A percentile compares a stretch with the other conserved stretches of the same genome.
Evolutionary conservation across 2,888 invertebrate genomes (phyloP).

Genomic region (Cantharis rustica): DNA sequence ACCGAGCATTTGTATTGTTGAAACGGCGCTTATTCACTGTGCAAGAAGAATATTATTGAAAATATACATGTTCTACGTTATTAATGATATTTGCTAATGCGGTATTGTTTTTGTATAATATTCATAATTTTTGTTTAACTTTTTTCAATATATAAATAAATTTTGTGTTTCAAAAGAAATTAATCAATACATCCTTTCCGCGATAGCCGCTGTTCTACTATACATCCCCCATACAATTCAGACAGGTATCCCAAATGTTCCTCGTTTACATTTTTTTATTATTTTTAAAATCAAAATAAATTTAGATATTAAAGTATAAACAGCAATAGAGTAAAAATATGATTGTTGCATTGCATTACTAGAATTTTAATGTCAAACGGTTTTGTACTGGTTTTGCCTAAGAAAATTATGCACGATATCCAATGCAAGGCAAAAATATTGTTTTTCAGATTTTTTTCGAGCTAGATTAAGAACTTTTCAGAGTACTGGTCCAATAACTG

Average conservation of each 20-base stretch:
- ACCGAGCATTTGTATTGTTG: neutral
- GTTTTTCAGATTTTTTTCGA: neutral
- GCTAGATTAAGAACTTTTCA: neutral
- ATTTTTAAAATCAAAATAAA: neutral
- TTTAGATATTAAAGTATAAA: neutral
- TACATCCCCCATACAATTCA: neutral
- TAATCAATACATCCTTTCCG: neutral
- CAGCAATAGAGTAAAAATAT: neutral
- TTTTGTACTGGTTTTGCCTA: neutral
- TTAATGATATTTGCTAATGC: neutral
- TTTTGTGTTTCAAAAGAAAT: neutral
- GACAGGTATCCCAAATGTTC: neutral
- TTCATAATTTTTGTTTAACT: neutral
- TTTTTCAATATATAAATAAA: neutral
- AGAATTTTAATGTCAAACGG: neutral
- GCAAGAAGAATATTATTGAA: neutral
- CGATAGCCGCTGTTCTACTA: neutral
- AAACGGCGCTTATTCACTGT: neutral
- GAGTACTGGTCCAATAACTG: slow-evolving; percentile 1
- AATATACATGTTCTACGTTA: neutral
- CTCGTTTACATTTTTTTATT: neutral
- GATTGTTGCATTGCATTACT: neutral
- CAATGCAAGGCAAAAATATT: neutral
- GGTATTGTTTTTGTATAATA: neutral
- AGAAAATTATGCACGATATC: neutral